A percentile compares a stretch with the other conserved stretches of the same genome.
phyloP scores from a whole-genome alignment of 2,797 vertebrate genomes.

The Todus mexicanus region DNA sequence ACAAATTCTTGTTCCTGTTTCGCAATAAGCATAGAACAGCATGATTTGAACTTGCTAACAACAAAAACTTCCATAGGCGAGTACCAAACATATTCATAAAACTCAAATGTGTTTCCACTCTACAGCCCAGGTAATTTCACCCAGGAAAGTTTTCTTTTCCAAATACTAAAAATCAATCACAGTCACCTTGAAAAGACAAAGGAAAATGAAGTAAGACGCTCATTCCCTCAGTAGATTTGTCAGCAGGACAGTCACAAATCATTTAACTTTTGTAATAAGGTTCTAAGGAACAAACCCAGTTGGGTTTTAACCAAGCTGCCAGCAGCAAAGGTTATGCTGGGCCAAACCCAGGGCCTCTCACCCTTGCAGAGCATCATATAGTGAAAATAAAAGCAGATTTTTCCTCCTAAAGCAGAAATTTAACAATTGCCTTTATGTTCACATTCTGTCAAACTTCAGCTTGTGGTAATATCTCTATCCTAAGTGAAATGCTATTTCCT shows the following conservation, averaged over 20 bases:
- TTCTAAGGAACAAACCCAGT: background rate
- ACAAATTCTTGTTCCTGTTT: constrained; percentile 95
- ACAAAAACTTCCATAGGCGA: background rate
- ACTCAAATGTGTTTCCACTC: background rate
- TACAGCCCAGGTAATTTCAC: background rate
- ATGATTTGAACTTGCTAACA: background rate
- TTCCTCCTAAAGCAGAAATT: background rate
- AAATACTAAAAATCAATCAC: background rate
- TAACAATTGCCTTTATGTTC: background rate
- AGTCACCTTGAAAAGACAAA: background rate
- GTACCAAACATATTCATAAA: background rate
- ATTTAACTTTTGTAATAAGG: background rate
- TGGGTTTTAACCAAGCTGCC: background rate
- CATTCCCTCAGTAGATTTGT: background rate
- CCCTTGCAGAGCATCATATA: background rate
- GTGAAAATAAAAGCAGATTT: background rate
- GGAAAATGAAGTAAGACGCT: accelerated
- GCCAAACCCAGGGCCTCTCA: background rate
- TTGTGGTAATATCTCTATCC: background rate
- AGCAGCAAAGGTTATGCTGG: background rate
- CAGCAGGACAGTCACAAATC: background rate
- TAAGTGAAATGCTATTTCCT: background rate
- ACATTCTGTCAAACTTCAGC: background rate
- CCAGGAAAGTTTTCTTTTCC: background rate
- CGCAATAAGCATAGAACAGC: background rate